These are phyloP conservation scores for Pseudomyrmex flavicornis DNA, from an alignment of 1,140 invertebrate genomes.

Conservation along the genomic window DNA sequence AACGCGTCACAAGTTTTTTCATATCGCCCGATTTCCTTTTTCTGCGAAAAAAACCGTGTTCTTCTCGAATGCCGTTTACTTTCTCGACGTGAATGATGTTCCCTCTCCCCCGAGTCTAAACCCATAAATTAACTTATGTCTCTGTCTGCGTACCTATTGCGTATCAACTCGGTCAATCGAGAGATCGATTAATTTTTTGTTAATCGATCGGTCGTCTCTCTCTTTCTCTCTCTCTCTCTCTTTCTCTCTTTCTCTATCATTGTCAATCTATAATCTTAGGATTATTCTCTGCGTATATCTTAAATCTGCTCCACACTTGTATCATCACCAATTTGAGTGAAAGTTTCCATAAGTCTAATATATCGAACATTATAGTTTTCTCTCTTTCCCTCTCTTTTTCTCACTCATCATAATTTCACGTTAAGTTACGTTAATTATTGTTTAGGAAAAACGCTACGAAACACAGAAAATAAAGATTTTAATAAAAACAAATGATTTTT, in stretches of 20 bases:
- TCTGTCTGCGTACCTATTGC: constrained; percentile 60
- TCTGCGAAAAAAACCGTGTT: not conserved
- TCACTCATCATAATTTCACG: constrained; percentile 68
- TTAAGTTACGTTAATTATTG: constrained; percentile 80
- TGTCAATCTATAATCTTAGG: constrained; percentile 70
- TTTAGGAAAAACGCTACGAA: constrained; percentile 78
- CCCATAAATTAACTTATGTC: constrained; percentile 55
- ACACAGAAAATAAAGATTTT: constrained; percentile 79
- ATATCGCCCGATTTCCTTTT: not conserved
- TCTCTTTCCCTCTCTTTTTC: constrained; percentile 12
- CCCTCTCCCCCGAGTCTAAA: constrained; percentile 38
- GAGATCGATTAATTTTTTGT: constrained; percentile 49
- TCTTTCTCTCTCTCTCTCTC: no score
- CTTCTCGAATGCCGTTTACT: not conserved
- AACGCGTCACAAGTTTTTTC: not conserved
- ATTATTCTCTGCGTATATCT: constrained; percentile 63
- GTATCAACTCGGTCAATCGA: constrained; percentile 49
- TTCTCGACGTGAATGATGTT: constrained; percentile 51
- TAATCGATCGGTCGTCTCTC: constrained; percentile 55
- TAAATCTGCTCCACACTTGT: constrained; percentile 56
- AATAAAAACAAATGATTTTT: constrained; percentile 60
- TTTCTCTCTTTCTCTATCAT: constrained; percentile 3
- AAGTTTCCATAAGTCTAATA: constrained; percentile 65
- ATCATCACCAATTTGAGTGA: constrained; percentile 63
- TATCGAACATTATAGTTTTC: constrained; percentile 59